Evolutionary conservation across 1,140 invertebrate genomes (phyloP), one percentile per base, ranked within the genome.

Genomic region (Procambarus virginalis): DNA sequence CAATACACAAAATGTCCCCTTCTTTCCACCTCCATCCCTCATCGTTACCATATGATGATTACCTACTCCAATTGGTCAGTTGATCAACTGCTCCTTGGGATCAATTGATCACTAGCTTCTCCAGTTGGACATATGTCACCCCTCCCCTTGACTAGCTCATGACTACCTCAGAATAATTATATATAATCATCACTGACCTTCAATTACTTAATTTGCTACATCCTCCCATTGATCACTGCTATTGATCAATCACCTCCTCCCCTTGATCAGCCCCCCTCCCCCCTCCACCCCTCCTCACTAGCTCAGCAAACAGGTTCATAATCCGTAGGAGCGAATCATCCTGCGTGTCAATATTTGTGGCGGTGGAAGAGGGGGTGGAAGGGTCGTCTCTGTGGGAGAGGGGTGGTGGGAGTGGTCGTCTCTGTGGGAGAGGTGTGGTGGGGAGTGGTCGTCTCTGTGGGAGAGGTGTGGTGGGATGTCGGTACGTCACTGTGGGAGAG

Each of bases 261-360:
- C 22, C 9, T 75, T 45, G n/a, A 75, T 75, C 34, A 22, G n/a
- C 78, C 75, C 34, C 45, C 78, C 78, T 51, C 78, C 55, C 14
- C 45, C 14, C 49, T 49, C 49, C 9, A 10, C 78, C 78, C 78
- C n/a, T 22, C 45, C 45, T 51, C 49, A 20, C 76, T 45, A 78
- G 60, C 4, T 64, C 60, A 55, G 77, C 22, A 49, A 79, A 51
- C 46, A 51, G 49, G 77, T 79, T n/a, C 20, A 79, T 79, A 78
- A 78, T 78, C 76, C 46, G 76, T 34, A 78, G 12, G 34, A 9
- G 55, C 49, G 78, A 79, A 79, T 79, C 78, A 79, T 79, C 78
- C 78, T 20, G 46, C 48, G 78, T 79, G 78, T 79, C 78, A 79
- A 79, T 79, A 51, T 79, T 78, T 79, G 78, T 79, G 60, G 60